Conservation (phyloP, 2,797 vertebrate genomes). For the Eulemur coronatus region DNA sequence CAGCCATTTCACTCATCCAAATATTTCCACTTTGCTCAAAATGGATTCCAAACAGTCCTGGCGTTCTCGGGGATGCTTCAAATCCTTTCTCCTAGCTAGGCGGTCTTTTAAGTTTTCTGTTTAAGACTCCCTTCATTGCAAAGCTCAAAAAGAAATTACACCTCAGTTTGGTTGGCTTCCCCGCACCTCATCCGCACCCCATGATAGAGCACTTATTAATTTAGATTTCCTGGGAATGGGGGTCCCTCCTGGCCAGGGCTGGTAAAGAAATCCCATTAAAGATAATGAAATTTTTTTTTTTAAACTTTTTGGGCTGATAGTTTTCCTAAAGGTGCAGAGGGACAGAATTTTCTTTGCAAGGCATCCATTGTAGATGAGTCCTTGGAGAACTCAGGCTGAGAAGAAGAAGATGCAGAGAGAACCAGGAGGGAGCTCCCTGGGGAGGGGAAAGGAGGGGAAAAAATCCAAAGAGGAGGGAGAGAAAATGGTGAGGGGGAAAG, state of each 20-base stretch:
- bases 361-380: constrained; percentile 11
- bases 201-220: constrained; percentile 72
- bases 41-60: constrained; percentile 65
- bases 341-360: constrained; percentile 34
- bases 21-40: constrained; percentile 66
- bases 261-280: constrained; percentile 73
- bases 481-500: background rate
- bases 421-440: background rate
- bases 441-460: background rate
- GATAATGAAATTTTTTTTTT: constrained; percentile 71
- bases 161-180: background rate
- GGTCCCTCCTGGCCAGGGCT: constrained; percentile 59
- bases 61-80: constrained; percentile 39
- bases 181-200: background rate
- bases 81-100: constrained; percentile 40
- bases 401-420: background rate
- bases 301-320: constrained; percentile 69
- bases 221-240: constrained; percentile 73
- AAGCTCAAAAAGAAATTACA: constrained; percentile 56
- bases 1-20: constrained; percentile 56
- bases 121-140: constrained; percentile 14
- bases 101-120: constrained; percentile 46
- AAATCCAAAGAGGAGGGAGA: background rate
- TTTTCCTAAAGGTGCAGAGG: constrained; percentile 68
- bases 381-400: constrained; percentile 21